These are phyloP conservation scores for Dendroctonus ponderosae DNA, from an alignment of 1,140 invertebrate species.

Conservation along the genomic window DNA sequence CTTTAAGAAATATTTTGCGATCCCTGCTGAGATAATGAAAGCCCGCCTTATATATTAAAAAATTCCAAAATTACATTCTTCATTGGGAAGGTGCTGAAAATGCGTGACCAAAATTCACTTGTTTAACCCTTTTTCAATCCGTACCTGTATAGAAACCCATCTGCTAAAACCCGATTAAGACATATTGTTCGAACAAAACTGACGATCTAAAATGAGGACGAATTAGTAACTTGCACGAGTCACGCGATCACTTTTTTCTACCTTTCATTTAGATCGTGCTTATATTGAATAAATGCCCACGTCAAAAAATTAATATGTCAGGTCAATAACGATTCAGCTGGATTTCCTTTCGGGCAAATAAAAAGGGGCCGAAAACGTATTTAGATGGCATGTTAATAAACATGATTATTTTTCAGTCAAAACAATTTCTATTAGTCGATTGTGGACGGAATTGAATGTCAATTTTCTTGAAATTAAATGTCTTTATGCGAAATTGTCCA, in stretches of 20 bases:
- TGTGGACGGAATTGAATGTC: too few relatives aligned
- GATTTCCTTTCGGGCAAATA: conserved; percentile 28
- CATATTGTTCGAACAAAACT: conserved; percentile 36
- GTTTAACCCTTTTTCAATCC: not conserved
- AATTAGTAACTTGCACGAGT: conserved; percentile 34
- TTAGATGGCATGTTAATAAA: conserved; percentile 16
- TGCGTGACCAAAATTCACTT: too few relatives aligned
- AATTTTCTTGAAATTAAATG: too few relatives aligned
- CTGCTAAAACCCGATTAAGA: conserved; percentile 32
- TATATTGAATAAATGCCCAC: conserved; percentile 35
- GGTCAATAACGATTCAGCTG: conserved; percentile 28
- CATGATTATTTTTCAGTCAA: not conserved
- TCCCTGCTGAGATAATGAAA: too few relatives aligned
- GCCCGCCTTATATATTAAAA: too few relatives aligned
- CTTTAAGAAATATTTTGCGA: too few relatives aligned
- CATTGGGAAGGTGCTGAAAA: too few relatives aligned
- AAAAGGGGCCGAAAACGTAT: conserved; percentile 8
- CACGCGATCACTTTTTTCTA: conserved; percentile 34
- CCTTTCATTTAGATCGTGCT: conserved; percentile 25
- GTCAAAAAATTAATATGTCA: conserved; percentile 35
- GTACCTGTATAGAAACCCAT: conserved; percentile 7
- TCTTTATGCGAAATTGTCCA: too few relatives aligned
- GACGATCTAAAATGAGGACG: conserved; percentile 34
- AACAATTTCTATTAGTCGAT: not conserved
- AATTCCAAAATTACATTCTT: too few relatives aligned